Evolutionary conservation across 2,113 vertebrate species (phyloP).

Genomic region (Loxodonta africana): DNA sequence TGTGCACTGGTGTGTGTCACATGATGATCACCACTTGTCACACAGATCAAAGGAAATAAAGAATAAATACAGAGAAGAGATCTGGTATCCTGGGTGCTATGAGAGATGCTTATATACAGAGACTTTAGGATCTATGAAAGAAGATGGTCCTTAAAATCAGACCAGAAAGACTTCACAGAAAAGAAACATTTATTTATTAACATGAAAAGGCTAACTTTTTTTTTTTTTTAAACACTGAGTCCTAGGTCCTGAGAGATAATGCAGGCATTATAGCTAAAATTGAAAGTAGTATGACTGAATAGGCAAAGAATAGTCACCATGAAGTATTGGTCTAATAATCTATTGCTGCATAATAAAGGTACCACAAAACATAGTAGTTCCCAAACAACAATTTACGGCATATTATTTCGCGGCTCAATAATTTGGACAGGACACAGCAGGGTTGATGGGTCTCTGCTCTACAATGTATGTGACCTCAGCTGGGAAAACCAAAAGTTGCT

Average conservation of each 20-base stretch:
- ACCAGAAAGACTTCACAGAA: background rate
- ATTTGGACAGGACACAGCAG: background rate
- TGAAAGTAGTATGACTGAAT: rapidly evolving
- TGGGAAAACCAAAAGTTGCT: background rate
- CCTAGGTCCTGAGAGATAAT: background rate
- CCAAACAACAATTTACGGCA: background rate
- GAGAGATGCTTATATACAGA: background rate
- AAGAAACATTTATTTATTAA: background rate
- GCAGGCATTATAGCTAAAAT: background rate
- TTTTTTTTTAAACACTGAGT: background rate
- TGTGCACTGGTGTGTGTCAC: background rate
- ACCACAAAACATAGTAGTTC: background rate
- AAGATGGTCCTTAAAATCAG: background rate
- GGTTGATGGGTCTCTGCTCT: background rate
- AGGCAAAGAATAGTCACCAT: background rate
- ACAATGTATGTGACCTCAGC: background rate
- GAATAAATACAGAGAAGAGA: background rate
- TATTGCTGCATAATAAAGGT: background rate
- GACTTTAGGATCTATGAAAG: background rate
- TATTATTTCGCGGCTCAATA: background rate
- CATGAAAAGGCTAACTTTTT: background rate
- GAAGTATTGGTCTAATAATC: background rate
- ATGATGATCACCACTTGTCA: background rate
- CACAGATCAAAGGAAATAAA: background rate
- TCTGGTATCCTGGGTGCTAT: background rate